phyloP scores from a whole-genome alignment of 2,797 vertebrate genomes.

The Molossus molossus region DNA sequence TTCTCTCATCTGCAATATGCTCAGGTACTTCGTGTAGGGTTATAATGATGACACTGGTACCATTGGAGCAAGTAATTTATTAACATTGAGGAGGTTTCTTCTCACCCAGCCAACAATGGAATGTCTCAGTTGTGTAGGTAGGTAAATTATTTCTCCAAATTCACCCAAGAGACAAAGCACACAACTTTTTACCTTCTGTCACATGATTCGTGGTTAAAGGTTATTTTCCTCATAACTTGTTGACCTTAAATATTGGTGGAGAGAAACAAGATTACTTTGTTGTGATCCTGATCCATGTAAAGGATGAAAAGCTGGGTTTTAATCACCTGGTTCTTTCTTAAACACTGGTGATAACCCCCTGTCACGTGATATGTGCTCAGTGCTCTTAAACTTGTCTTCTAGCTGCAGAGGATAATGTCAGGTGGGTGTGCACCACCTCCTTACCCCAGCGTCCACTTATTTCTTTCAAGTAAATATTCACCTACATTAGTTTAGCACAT shows the following conservation, averaged over 20 bases:
- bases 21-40: not conserved
- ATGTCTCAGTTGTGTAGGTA: not conserved
- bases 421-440: too few relatives aligned
- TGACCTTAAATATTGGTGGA: not conserved
- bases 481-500: not conserved
- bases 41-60: not conserved
- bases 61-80: constrained; percentile 3
- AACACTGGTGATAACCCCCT: not conserved
- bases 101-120: not conserved
- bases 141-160: constrained; percentile 40
- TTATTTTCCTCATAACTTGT: not conserved
- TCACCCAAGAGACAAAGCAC: not conserved
- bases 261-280: not conserved
- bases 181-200: not conserved
- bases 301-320: not conserved
- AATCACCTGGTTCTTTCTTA: not conserved
- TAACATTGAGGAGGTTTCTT: not conserved
- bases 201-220: not conserved
- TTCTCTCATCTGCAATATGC: constrained; percentile 71
- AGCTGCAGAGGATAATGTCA: not conserved
- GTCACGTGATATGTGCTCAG: not conserved
- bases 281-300: not conserved
- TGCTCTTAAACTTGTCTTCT: not conserved
- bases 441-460: not conserved
- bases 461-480: constrained; percentile 37